These are phyloP conservation scores for Drosophila stalkeri DNA, from an alignment of 2,888 invertebrate genomes.

Conservation along the genomic window DNA sequence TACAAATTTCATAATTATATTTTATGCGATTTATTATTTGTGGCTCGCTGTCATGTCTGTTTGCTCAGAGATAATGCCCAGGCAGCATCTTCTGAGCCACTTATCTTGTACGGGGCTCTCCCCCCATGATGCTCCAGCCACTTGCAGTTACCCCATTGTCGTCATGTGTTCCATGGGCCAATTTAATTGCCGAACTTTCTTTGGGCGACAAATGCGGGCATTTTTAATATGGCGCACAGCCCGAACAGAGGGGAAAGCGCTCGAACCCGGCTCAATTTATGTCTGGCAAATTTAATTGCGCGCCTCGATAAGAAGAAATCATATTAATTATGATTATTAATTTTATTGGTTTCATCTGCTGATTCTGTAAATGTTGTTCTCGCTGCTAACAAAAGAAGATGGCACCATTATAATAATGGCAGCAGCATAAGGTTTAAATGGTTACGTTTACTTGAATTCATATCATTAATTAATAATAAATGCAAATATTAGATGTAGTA, in stretches of 20 bases:
- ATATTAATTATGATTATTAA: constrained; percentile 75
- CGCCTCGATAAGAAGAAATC: constrained; percentile 73
- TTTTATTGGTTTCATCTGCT: constrained; percentile 73
- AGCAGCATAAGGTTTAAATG: constrained; percentile 22
- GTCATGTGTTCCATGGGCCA: constrained; percentile 65
- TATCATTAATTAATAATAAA: background rate
- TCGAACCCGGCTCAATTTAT: constrained; percentile 56
- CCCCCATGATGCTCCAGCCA: background rate
- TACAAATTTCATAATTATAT: constrained; percentile 83
- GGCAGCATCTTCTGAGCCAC: constrained; percentile 54
- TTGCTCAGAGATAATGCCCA: constrained; percentile 79
- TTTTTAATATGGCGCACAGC: constrained; percentile 47
- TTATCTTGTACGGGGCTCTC: constrained; percentile 44
- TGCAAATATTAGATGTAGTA: background rate
- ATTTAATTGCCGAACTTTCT: constrained; percentile 77
- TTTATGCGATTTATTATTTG: constrained; percentile 83
- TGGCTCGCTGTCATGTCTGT: constrained; percentile 76
- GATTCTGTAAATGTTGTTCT: constrained; percentile 12
- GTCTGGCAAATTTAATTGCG: constrained; percentile 64
- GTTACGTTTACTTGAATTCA: background rate
- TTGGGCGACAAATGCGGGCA: constrained; percentile 66
- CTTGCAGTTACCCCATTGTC: constrained; percentile 56
- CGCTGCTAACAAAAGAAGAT: constrained; percentile 21
- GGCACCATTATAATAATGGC: constrained; percentile 5
- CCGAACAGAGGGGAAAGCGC: background rate